A percentile compares a stretch with the other conserved stretches of the same genome.
Conservation (phyloP, 2,113 vertebrate species). For the Psilopogon haemacephalus region DNA sequence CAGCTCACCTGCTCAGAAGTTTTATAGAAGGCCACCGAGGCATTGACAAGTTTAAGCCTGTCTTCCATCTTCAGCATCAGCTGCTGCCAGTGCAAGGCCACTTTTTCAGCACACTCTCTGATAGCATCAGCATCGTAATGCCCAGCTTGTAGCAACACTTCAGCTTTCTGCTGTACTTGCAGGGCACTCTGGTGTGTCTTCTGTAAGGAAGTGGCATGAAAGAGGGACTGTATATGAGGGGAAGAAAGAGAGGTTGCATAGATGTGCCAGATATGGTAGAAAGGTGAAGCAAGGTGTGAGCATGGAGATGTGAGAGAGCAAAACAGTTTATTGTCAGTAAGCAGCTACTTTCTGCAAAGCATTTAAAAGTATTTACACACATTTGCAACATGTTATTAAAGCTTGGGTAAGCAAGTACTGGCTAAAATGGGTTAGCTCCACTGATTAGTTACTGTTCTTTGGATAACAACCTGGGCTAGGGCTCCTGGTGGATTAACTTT, state of each 20-base stretch:
- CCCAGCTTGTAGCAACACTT: constrained; percentile 91
- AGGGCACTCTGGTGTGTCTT: constrained; percentile 98
- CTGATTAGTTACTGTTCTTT: neutral
- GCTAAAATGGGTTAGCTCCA: neutral
- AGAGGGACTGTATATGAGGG: constrained; percentile 89
- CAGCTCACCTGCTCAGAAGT: constrained; percentile 94
- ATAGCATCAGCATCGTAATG: constrained; percentile 95
- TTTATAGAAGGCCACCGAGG: constrained; percentile 98
- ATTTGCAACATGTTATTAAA: constrained; percentile 21
- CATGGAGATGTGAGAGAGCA: constrained; percentile 78
- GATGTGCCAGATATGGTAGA: constrained; percentile 78
- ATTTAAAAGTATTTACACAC: constrained; percentile 55
- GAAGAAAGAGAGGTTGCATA: constrained; percentile 76
- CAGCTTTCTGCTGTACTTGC: constrained; percentile 96
- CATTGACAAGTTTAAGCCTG: constrained; percentile 95
- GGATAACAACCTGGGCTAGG: rapidly evolving
- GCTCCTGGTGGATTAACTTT: neutral
- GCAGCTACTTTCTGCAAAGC: constrained; percentile 48
- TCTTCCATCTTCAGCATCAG: constrained; percentile 99
- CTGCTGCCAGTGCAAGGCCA: constrained; percentile 97
- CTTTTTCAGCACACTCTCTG: constrained; percentile 92
- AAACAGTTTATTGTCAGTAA: constrained; percentile 69
- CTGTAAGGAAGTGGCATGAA: constrained; percentile 97
- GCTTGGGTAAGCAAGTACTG: neutral
- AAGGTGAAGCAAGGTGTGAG: constrained; percentile 75